Base-by-base conservation (phyloP, 2,888 invertebrate species). In the Frankliniella intonsa region DNA sequence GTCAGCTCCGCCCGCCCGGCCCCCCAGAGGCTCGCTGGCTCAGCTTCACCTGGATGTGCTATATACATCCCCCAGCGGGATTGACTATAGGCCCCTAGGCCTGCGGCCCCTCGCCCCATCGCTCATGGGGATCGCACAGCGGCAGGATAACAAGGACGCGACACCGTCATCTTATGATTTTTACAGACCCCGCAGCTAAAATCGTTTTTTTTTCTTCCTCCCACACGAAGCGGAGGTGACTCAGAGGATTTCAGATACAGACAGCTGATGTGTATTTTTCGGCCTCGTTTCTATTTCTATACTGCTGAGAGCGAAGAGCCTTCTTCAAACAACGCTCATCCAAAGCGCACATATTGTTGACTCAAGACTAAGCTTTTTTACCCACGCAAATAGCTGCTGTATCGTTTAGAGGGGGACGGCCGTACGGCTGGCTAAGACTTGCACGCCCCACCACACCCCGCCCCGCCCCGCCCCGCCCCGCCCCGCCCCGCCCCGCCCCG, bases 1-100 rank as follows among this genome's bases (percentile, higher is more conserved):
- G 69, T 76, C 69, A 76, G 22, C 69, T 25, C 69, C 62, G 8
- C 62, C 62, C 62, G n/a, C n/a, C n/a, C n/a, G n/a, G n/a, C 62
- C 5, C 55, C 14, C 55, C 62, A 62, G 62, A 62, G 62, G 11
- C 62, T 10, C 62, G 14, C 62, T 19, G 62, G 62, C 17, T 62
- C 62, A 62, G 62, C 62, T 62, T n/a, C 17, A 62, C 62, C 62
- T 62, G 62, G 62, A 14, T 62, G 62, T 62, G 14, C 62, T 62
- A 62, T n/a, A 62, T 55, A 55, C 12, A 12, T 55, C 55, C 55
- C 62, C 62, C 62, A 14, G 62, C 19, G n/a, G 62, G n/a, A 10
- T 17, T 62, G 62, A 7, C 62, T 17, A 7, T 7, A 3, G 0
- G 11, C 62, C 55, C 2, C 55, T 17, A 8, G 55, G 62, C 7